Percentiles rank a stretch among this genome's conserved stretches.
These are phyloP conservation scores for Acleris emargana DNA, from an alignment of 2,888 invertebrate species.

Conservation along the genomic window DNA sequence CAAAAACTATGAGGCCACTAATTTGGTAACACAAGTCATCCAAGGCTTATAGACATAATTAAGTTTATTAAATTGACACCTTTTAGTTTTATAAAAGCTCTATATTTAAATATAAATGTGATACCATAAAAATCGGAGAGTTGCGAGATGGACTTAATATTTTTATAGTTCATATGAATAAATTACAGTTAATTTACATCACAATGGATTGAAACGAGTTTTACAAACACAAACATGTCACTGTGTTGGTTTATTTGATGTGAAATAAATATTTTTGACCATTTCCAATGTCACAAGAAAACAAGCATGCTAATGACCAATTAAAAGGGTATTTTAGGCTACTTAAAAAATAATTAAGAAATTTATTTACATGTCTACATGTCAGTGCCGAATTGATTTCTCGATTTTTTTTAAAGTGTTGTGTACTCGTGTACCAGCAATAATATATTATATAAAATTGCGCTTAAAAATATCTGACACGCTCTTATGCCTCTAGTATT, in stretches of 20 bases:
- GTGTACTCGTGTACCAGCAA: too few species aligned
- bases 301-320: slow-evolving; percentile 6
- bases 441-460: too few species aligned
- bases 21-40: slow-evolving; percentile 6
- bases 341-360: too few species aligned
- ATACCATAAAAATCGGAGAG: slow-evolving; percentile 26
- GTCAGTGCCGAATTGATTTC: too few species aligned
- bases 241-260: slow-evolving; percentile 26
- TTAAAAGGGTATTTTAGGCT: neutral
- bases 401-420: too few species aligned
- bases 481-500: too few species aligned
- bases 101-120: slow-evolving; percentile 28
- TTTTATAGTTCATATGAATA: slow-evolving; percentile 29
- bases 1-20: neutral
- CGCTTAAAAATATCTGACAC: too few species aligned
- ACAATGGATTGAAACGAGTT: slow-evolving; percentile 33
- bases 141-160: slow-evolving; percentile 26
- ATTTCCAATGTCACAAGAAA: neutral
- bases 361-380: too few species aligned
- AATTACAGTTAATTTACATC: slow-evolving; percentile 30
- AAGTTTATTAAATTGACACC: slow-evolving; percentile 29
- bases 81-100: slow-evolving; percentile 24
- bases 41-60: slow-evolving; percentile 11
- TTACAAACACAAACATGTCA: slow-evolving; percentile 13
- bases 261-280: slow-evolving; percentile 9